phyloP scores from a whole-genome alignment of 1,140 invertebrate genomes.

The Drosophila ananassae region DNA sequence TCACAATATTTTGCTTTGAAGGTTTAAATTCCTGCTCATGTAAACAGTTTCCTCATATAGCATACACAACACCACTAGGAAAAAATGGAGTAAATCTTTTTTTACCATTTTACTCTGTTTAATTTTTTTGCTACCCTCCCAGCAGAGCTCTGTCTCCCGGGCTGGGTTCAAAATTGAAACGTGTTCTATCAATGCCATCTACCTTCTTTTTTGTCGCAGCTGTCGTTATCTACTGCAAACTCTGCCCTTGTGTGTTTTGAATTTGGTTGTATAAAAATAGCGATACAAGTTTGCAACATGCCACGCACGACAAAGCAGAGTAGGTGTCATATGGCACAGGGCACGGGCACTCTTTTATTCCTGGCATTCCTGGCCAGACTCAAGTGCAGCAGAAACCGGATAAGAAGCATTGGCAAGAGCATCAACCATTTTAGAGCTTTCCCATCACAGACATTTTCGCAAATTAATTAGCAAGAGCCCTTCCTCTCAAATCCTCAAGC shows the following conservation, averaged over 20 bases:
- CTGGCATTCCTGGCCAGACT: not conserved
- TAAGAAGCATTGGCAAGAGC: slow-evolving; percentile 11
- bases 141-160: slow-evolving; percentile 6
- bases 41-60: not conserved
- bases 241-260: slow-evolving; percentile 34
- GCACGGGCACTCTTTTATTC: not conserved
- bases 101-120: not conserved
- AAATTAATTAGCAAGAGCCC: slow-evolving; percentile 44
- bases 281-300: slow-evolving; percentile 46
- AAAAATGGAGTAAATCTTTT: not conserved
- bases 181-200: slow-evolving; percentile 82
- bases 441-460: slow-evolving; percentile 18
- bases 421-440: slow-evolving; percentile 3
- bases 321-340: not conserved
- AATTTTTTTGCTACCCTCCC: slow-evolving; percentile 1
- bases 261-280: slow-evolving; percentile 46
- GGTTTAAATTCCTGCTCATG: not conserved
- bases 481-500: not conserved
- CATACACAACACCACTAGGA: not conserved
- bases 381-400: slow-evolving; percentile 30
- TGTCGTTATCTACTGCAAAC: slow-evolving; percentile 49
- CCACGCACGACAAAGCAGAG: slow-evolving; percentile 22
- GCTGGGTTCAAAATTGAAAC: slow-evolving; percentile 71
- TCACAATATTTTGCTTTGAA: not conserved
- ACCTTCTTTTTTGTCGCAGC: slow-evolving; percentile 33